phyloP scores from a whole-genome alignment of 2,888 invertebrate genomes.

The Pristionchus mayeri region DNA sequence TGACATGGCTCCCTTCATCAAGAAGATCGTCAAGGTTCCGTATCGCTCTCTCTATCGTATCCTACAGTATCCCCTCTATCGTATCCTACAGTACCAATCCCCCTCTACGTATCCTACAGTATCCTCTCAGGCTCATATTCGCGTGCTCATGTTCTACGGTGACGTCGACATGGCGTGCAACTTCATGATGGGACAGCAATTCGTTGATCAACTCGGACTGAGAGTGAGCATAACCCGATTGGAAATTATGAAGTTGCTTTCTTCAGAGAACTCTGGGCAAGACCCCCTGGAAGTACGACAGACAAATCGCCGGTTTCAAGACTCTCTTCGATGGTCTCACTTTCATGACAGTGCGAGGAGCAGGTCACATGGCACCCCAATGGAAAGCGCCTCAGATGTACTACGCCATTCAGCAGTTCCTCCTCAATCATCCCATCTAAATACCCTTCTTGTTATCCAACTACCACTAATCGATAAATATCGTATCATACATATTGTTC shows the following conservation, averaged over 20 bases:
- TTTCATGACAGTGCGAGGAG: constrained; percentile 68
- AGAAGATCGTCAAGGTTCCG: constrained; percentile 55
- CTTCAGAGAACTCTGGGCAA: constrained; percentile 69
- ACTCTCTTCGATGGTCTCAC: constrained; percentile 75
- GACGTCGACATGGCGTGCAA: constrained; percentile 72
- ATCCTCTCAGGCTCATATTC: constrained; percentile 67
- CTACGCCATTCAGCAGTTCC: constrained; percentile 74
- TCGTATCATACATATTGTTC: not conserved
- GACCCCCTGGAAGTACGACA: constrained; percentile 76
- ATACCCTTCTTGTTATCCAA: not conserved
- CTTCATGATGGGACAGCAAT: constrained; percentile 75
- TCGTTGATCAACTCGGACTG: constrained; percentile 68
- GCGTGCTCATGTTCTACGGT: constrained; percentile 75
- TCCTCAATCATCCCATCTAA: constrained; percentile 75
- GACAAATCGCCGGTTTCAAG: constrained; percentile 77
- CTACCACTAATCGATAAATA: not conserved
- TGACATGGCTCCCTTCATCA: constrained; percentile 73
- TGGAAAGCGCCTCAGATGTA: constrained; percentile 75
- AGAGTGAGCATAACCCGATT: constrained; percentile 50
- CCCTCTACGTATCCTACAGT: too few relatives aligned
- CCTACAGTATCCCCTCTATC: constrained; percentile 18
- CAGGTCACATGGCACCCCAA: constrained; percentile 75
- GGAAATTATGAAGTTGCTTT: too few relatives aligned
- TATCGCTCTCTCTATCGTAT: not conserved
- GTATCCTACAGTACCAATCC: too few relatives aligned